phyloP scores from a whole-genome alignment of 1,140 invertebrate genomes.

The Trachymyrmex cornetzi region DNA sequence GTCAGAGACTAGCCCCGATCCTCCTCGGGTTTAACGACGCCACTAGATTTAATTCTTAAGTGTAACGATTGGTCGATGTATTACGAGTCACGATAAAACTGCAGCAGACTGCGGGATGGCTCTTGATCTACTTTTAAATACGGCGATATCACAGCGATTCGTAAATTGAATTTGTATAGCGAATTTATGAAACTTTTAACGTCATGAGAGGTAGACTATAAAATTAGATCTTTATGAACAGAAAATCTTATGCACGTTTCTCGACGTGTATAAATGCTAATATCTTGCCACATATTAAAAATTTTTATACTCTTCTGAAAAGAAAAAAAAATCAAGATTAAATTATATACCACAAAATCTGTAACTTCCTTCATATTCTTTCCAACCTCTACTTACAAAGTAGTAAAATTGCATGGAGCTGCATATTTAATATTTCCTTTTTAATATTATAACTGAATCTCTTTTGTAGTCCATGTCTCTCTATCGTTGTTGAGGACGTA shows the following conservation, averaged over 20 bases:
- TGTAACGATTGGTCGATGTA: conserved; percentile 59
- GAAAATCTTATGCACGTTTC: background rate
- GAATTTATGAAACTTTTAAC: conserved; percentile 23
- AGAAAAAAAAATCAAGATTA: background rate
- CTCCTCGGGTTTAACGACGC: conserved; percentile 58
- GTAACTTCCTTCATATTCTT: conserved; percentile 12
- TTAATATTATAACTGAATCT: conserved; percentile 35
- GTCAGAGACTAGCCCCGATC: conserved; percentile 71
- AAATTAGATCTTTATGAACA: conserved; percentile 27
- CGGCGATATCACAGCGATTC: conserved; percentile 22
- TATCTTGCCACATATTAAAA: conserved; percentile 7
- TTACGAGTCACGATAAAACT: conserved; percentile 52
- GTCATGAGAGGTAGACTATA: background rate
- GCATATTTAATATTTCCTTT: conserved; percentile 43
- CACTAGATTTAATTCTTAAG: conserved; percentile 74
- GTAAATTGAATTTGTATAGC: conserved; percentile 44
- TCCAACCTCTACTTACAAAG: background rate
- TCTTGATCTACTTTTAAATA: conserved; percentile 57
- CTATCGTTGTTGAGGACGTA: background rate
- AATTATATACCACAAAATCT: conserved; percentile 13
- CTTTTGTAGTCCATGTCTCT: conserved; percentile 26
- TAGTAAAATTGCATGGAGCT: conserved; percentile 21
- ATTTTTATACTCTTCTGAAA: background rate
- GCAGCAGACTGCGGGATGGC: background rate
- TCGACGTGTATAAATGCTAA: background rate